Conservation (phyloP, 2,888 invertebrate genomes). For the Microplitis manilae region DNA sequence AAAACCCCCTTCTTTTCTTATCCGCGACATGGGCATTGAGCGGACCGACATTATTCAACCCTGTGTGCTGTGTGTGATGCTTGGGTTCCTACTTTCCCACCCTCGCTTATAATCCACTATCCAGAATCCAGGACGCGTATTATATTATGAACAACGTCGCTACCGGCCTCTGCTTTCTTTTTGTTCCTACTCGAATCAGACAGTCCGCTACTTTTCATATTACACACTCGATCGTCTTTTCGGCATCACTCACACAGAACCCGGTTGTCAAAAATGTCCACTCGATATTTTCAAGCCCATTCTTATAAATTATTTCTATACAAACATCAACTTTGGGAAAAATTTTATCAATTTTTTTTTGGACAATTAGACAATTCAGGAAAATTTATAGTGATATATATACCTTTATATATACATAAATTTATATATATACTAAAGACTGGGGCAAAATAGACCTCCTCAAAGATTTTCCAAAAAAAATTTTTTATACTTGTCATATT, state of each 20-base stretch:
- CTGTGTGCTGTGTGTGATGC: background rate
- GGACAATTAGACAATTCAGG: background rate
- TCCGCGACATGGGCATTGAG: conserved; percentile 27
- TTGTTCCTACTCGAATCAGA: too few relatives aligned
- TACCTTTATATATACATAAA: too few relatives aligned
- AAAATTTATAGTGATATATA: background rate
- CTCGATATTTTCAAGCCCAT: background rate
- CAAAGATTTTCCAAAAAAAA: too few relatives aligned
- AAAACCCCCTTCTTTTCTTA: conserved; percentile 55
- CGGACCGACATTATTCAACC: conserved; percentile 17
- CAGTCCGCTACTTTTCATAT: background rate
- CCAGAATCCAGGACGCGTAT: too few relatives aligned
- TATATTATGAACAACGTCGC: too few relatives aligned
- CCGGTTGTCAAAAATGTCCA: background rate
- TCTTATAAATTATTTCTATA: too few relatives aligned
- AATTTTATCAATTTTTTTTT: background rate
- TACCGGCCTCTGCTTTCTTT: too few relatives aligned
- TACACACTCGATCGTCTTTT: conserved; percentile 1
- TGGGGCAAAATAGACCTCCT: too few relatives aligned
- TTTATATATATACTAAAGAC: too few relatives aligned
- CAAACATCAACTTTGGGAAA: too few relatives aligned
- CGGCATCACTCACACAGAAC: background rate
- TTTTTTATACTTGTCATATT: too few relatives aligned
- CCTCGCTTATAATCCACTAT: background rate
- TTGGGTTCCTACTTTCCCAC: background rate